phyloP scores from a whole-genome alignment of 2,888 invertebrate species.

The Cerastis leucographa region DNA sequence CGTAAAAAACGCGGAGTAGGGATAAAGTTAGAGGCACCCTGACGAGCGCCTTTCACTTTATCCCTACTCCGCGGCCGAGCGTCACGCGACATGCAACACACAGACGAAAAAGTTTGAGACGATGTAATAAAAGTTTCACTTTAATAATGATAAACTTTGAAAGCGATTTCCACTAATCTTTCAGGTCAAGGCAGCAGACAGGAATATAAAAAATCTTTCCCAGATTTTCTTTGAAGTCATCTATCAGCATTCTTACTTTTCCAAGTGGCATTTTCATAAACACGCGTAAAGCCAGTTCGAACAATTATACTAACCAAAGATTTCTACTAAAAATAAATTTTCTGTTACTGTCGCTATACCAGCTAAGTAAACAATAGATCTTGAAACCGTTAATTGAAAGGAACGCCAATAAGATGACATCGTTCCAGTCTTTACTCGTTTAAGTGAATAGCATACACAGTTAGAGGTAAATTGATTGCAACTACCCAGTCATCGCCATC shows the following conservation, averaged over 20 bases:
- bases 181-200: too few relatives aligned
- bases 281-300: not conserved
- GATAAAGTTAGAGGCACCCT: too few relatives aligned
- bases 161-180: too few relatives aligned
- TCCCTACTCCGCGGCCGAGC: too few relatives aligned
- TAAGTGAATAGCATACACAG: constrained; percentile 24
- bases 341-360: not conserved
- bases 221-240: not conserved
- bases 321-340: not conserved
- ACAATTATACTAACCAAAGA: not conserved
- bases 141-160: too few relatives aligned
- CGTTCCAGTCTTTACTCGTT: constrained; percentile 9
- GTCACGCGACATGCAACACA: too few relatives aligned
- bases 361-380: not conserved
- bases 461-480: constrained; percentile 27
- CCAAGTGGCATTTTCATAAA: not conserved
- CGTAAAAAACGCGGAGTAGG: too few relatives aligned
- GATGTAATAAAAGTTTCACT: too few relatives aligned
- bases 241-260: not conserved
- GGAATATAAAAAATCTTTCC: too few relatives aligned
- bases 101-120: too few relatives aligned
- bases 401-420: constrained; percentile 6
- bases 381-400: constrained; percentile 4
- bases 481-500: not conserved
- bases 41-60: too few relatives aligned